Evolutionary conservation across 2,797 vertebrate genomes (phyloP).

Genomic region (Halcyon badia): DNA sequence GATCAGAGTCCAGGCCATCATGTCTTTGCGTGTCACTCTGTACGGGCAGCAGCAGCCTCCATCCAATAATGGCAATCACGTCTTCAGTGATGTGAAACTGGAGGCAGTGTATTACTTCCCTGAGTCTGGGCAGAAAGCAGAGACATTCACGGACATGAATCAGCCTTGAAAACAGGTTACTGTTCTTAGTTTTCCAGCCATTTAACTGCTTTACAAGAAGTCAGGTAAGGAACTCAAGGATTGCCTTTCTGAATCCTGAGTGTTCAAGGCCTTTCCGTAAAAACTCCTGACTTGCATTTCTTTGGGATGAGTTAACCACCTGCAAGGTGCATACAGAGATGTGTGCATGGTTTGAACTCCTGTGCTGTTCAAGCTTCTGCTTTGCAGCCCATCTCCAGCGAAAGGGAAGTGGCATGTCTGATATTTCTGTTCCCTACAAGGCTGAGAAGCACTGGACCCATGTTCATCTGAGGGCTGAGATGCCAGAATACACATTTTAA

Average conservation of each 20-base stretch:
- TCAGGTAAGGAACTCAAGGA: not conserved
- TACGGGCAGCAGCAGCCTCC: not conserved
- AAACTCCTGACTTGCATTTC: not conserved
- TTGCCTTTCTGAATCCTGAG: not conserved
- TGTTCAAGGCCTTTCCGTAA: not conserved
- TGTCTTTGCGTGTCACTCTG: rapidly evolving
- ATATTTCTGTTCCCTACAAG: not conserved
- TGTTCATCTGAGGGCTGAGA: not conserved
- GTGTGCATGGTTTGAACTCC: not conserved
- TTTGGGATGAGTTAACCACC: not conserved
- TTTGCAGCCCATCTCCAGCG: not conserved
- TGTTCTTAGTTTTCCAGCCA: not conserved
- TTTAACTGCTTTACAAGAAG: not conserved
- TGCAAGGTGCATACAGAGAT: not conserved
- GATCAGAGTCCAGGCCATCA: constrained; percentile 37
- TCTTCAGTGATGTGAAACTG: not conserved
- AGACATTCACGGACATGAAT: not conserved
- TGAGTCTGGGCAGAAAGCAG: not conserved
- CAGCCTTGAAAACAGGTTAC: not conserved
- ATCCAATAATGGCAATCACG: not conserved
- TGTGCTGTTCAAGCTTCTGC: not conserved
- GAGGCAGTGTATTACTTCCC: not conserved
- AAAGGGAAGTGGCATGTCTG: not conserved
- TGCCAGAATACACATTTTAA: not conserved
- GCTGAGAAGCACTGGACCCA: not conserved